Conservation (phyloP, 2,888 invertebrate species). For the Auanema sp. region DNA sequence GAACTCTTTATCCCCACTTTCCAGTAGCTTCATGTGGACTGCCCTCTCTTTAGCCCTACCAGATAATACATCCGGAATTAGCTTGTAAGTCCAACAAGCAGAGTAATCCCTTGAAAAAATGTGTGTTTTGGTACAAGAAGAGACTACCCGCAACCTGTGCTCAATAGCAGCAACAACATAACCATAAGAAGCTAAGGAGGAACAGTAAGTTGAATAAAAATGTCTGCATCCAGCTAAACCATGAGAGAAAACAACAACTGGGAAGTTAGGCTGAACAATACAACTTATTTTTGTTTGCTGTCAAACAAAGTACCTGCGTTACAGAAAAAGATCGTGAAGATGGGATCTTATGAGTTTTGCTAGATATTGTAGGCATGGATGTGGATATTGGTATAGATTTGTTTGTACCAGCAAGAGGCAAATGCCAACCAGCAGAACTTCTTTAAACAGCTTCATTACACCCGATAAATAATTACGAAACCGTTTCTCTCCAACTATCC, state of each 20-base stretch:
- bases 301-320: constrained; percentile 19
- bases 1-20: constrained; percentile 64
- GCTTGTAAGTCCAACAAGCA: constrained; percentile 51
- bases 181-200: constrained; percentile 74
- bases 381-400: constrained; percentile 4
- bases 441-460: neutral
- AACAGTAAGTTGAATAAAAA: constrained; percentile 72
- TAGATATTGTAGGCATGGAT: constrained; percentile 20
- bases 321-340: constrained; percentile 48
- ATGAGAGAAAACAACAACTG: constrained; percentile 73
- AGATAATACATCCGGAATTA: constrained; percentile 37
- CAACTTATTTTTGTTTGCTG: neutral
- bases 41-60: constrained; percentile 49
- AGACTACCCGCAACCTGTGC: constrained; percentile 67
- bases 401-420: constrained; percentile 13
- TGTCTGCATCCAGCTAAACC: constrained; percentile 73
- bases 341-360: constrained; percentile 11
- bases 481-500: constrained; percentile 57
- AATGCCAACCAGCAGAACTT: constrained; percentile 12
- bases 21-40: constrained; percentile 44
- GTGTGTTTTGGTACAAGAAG: constrained; percentile 3
- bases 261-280: constrained; percentile 56
- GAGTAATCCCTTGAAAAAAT: constrained; percentile 48
- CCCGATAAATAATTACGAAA: constrained; percentile 9
- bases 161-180: constrained; percentile 74